Conservation (phyloP, 2,113 vertebrate genomes). For the Nycticorax nycticorax region DNA sequence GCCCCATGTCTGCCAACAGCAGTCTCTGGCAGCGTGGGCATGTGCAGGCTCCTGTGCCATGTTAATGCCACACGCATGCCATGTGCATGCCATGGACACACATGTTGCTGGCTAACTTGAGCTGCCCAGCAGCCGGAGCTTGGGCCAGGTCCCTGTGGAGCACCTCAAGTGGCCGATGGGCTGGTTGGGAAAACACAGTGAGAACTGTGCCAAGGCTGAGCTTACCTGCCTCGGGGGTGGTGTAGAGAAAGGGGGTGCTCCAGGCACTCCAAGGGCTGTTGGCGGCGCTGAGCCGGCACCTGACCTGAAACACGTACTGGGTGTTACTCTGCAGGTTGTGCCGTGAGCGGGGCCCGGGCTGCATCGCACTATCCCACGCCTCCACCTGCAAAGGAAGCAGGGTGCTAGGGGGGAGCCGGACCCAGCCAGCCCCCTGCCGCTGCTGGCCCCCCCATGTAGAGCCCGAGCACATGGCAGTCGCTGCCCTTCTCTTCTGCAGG, state of each 20-base stretch:
- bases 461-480: rapidly evolving
- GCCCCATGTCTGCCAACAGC: neutral
- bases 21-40: rapidly evolving
- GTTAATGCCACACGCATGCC: too few species aligned
- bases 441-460: rapidly evolving
- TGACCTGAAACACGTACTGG: constrained; percentile 67
- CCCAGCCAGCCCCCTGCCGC: rapidly evolving
- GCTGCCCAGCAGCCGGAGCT: neutral
- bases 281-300: constrained; percentile 48
- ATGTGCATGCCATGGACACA: rapidly evolving
- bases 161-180: neutral
- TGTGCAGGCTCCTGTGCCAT: rapidly evolving
- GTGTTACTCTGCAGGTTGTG: constrained; percentile 59
- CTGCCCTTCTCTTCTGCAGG: rapidly evolving
- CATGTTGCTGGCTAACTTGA: too few species aligned
- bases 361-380: neutral
- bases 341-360: neutral
- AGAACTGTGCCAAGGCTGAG: rapidly evolving
- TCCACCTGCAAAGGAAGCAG: neutral
- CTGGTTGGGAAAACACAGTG: rapidly evolving
- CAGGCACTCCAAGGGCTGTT: constrained; percentile 71
- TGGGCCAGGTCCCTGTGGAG: rapidly evolving
- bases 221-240: constrained; percentile 72
- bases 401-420: neutral
- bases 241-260: constrained; percentile 60